A percentile compares a stretch with the other conserved stretches of the same genome.
These are phyloP conservation scores for Zophobas atratus DNA, from an alignment of 1,140 invertebrate genomes.

Conservation along the genomic window DNA sequence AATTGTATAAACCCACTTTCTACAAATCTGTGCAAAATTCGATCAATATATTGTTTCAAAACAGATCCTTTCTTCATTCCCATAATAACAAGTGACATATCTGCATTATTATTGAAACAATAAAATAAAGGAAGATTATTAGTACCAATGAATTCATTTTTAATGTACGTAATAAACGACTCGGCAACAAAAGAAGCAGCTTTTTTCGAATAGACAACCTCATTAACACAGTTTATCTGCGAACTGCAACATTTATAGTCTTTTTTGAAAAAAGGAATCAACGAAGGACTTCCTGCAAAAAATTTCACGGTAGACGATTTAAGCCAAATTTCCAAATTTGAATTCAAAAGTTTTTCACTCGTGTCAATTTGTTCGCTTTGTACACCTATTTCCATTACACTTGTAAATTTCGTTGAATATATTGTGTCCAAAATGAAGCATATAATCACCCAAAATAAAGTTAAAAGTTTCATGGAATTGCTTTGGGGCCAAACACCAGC, in stretches of 20 bases:
- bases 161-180: conserved; percentile 44
- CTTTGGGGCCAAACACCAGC: conserved; percentile 41
- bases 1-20: conserved; percentile 48
- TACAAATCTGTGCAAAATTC: conserved; percentile 43
- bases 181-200: conserved; percentile 22
- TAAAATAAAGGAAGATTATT: conserved; percentile 39
- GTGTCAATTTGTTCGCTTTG: conserved; percentile 46
- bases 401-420: conserved; percentile 48
- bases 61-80: conserved; percentile 51
- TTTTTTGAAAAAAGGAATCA: not conserved
- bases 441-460: conserved; percentile 47
- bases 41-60: conserved; percentile 49
- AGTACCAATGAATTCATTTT: conserved; percentile 30
- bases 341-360: conserved; percentile 39
- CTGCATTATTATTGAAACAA: conserved; percentile 45
- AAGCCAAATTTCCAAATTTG: conserved; percentile 32
- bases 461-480: conserved; percentile 27
- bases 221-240: conserved; percentile 36
- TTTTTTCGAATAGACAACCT: conserved; percentile 16
- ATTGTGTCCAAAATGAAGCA: conserved; percentile 42
- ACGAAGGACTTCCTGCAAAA: conserved; percentile 3
- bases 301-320: not conserved
- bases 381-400: conserved; percentile 16
- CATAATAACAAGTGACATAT: conserved; percentile 47
- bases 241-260: conserved; percentile 26